Evolutionary conservation across 1,140 invertebrate genomes (phyloP).

Genomic region (Leptopilina boulardi): DNA sequence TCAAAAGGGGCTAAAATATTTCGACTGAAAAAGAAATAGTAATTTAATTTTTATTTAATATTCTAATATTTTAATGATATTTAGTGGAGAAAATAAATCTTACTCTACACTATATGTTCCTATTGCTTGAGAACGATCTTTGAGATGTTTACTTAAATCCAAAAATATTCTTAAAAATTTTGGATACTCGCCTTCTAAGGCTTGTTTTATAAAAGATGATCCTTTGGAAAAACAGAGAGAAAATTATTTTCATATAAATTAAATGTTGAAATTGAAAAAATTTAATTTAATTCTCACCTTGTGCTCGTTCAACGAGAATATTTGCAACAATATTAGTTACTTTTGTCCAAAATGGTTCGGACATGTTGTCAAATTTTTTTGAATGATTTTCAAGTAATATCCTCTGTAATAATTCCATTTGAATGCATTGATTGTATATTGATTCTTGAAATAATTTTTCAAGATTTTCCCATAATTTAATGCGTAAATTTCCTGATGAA

Average conservation of each 20-base stretch:
- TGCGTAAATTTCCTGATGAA: slow-evolving; percentile 83
- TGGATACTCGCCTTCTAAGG: slow-evolving; percentile 92
- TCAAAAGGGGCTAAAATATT: slow-evolving; percentile 84
- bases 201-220: slow-evolving; percentile 87
- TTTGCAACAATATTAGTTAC: slow-evolving; percentile 76
- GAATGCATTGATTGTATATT: slow-evolving; percentile 82
- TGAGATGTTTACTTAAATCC: slow-evolving; percentile 80
- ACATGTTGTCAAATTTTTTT: slow-evolving; percentile 71
- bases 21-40: slow-evolving; percentile 62
- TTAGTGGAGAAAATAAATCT: slow-evolving; percentile 37
- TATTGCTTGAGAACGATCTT: slow-evolving; percentile 69
- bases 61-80: slow-evolving; percentile 2
- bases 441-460: slow-evolving; percentile 86
- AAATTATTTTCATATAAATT: slow-evolving; percentile 13
- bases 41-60: slow-evolving; percentile 42
- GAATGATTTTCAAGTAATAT: slow-evolving; percentile 67
- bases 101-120: slow-evolving; percentile 68
- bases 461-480: slow-evolving; percentile 86
- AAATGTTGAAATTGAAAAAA: too few species aligned
- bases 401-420: slow-evolving; percentile 75
- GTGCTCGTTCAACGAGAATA: slow-evolving; percentile 76
- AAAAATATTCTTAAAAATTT: slow-evolving; percentile 85
- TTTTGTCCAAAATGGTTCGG: slow-evolving; percentile 78
- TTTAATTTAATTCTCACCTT: slow-evolving; percentile 74
- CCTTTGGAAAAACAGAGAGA: slow-evolving; percentile 66